Evolutionary conservation across 2,888 invertebrate species (phyloP), one percentile per base, ranked within the genome.

Genomic region (Philaethria dido): DNA sequence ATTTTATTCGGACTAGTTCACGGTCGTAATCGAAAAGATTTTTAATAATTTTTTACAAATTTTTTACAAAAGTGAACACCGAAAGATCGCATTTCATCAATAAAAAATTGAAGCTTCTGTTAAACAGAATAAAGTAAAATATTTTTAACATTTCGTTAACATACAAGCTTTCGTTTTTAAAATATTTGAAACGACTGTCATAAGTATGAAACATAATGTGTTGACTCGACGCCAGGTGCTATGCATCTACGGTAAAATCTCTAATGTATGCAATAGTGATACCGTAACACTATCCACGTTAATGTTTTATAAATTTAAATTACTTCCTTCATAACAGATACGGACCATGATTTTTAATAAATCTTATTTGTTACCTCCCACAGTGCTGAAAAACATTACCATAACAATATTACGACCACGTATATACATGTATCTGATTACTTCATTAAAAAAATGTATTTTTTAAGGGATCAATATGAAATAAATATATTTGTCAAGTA

Each of bases 1-100:
- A 92, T 85, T 88, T 88, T 89, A 88, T 88, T 88, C 86, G 89
- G 92, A 92, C 92, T 92, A 92, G 92, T 91, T 89, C 84, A 84
- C 85, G 80, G 86, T 89, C 79, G 81, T 87, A 87, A 86, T 89
- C 87, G 81, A 89, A 89, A 86, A 83, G 80, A 77, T 79, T 39
- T 78, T 64, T 50, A 64, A 42, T 16, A 42, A 14, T 0, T 5
- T 85, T 86, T 80, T 87, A 89, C 88, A 89, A 82, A 86, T 84
- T 86, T 84, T 89, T 84, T 89, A 89, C 86, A 90, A 77, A 78
- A 80, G 81, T 78, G 81, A 84, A 85, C 85, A 85, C 84, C 73
- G 74, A 75, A n/a, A 74, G 64, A 65, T 68, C 67, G 70, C 62
- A 64, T 59, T 65, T 60, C 42, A 39, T 33, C 5, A 42, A 44